A percentile compares a stretch with the other conserved stretches of the same genome.
Conservation (phyloP, 53 echinoderm and acorn worm genomes). For the Astropecten irregularis region DNA sequence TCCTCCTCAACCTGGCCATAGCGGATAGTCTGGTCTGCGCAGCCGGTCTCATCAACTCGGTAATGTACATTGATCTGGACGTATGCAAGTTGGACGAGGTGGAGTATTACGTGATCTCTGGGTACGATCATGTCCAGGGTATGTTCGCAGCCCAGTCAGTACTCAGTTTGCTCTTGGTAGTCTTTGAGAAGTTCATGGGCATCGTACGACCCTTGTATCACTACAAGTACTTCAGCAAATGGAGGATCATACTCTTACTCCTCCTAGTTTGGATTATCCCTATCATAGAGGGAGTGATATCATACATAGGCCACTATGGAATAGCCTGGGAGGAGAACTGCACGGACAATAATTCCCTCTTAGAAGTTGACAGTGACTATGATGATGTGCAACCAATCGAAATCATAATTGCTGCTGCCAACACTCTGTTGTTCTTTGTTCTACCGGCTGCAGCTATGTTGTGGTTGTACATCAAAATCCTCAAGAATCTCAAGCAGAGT, state of each 20-base stretch:
- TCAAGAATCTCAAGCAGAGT: neutral
- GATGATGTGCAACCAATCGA: neutral
- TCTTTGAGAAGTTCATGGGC: neutral
- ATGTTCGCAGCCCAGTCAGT: neutral
- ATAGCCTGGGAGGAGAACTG: neutral
- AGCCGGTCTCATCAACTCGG: neutral
- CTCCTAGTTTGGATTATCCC: neutral
- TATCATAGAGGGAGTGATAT: neutral
- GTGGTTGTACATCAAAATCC: neutral
- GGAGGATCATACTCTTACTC: neutral
- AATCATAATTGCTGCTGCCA: neutral
- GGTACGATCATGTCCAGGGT: too few relatives aligned
- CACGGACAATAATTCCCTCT: too few relatives aligned
- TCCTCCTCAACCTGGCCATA: slow-evolving; percentile 8
- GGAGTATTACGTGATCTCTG: too few relatives aligned
- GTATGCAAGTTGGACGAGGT: too few relatives aligned
- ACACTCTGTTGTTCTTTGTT: neutral
- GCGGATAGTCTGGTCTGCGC: slow-evolving; percentile 12
- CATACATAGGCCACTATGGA: neutral
- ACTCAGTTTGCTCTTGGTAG: neutral
- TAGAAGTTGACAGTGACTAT: neutral
- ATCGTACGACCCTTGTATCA: neutral
- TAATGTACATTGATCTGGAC: too few relatives aligned
- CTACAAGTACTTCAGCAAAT: neutral
- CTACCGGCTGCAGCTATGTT: neutral